phyloP scores from a whole-genome alignment of 2,113 vertebrate genomes.

The Noctilio leporinus region DNA sequence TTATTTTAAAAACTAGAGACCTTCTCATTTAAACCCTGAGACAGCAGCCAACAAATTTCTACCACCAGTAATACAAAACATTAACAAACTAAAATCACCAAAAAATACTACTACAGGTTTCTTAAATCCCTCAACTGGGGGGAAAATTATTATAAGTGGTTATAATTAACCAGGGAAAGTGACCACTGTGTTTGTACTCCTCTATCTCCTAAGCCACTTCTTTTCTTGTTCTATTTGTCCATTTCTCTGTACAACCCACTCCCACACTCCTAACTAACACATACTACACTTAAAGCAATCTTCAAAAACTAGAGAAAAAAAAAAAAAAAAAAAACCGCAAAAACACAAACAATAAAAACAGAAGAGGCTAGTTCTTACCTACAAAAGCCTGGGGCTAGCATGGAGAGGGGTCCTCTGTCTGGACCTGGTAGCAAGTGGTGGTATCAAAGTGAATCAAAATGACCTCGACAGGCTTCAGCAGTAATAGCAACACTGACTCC shows the following conservation, averaged over 20 bases:
- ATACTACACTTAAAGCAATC: neutral
- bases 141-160: neutral
- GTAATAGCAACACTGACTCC: neutral
- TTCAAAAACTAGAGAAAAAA: neutral
- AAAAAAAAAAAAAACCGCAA: neutral
- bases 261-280: neutral
- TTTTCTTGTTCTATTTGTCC: neutral
- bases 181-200: neutral
- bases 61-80: neutral
- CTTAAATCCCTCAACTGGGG: neutral
- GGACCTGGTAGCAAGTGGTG: conserved; percentile 64
- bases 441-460: neutral
- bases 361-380: conserved; percentile 27
- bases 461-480: conserved; percentile 53
- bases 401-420: conserved; percentile 59
- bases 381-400: conserved; percentile 47
- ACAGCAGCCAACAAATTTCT: neutral
- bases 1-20: conserved; percentile 32
- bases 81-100: neutral
- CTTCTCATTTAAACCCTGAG: conserved; percentile 5
- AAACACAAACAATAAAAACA: neutral
- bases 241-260: neutral
- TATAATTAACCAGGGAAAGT: neutral
- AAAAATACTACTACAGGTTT: neutral
- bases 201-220: neutral